Evolutionary conservation across 2,797 vertebrate species (phyloP).

Genomic region (Rhinogobio ventralis): DNA sequence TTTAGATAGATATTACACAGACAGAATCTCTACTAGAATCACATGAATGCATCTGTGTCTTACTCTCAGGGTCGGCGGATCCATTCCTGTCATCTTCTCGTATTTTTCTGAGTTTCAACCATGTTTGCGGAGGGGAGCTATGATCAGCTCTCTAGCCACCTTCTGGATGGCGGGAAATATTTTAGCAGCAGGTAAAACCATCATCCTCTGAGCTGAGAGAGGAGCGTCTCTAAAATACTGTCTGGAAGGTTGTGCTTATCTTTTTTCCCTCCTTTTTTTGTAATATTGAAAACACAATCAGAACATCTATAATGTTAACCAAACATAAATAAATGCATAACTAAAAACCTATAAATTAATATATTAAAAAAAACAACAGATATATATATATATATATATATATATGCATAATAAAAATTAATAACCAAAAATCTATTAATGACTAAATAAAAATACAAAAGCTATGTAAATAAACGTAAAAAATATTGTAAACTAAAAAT

Average conservation of each 20-base stretch:
- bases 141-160: slow-evolving; percentile 82
- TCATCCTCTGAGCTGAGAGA: not conserved
- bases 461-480: too few species aligned
- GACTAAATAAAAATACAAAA: too few species aligned
- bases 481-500: too few species aligned
- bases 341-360: not conserved
- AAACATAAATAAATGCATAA: not conserved
- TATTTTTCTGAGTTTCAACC: slow-evolving; percentile 85
- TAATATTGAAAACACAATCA: not conserved
- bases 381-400: too few species aligned
- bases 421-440: too few species aligned
- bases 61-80: slow-evolving; percentile 77
- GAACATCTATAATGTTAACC: not conserved
- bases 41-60: slow-evolving; percentile 2
- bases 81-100: slow-evolving; percentile 82
- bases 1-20: not conserved
- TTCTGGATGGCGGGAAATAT: slow-evolving; percentile 86
- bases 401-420: not conserved
- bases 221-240: not conserved
- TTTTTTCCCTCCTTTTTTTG: not conserved
- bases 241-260: not conserved
- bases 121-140: slow-evolving; percentile 72
- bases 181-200: slow-evolving; percentile 76
- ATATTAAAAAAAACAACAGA: not conserved
- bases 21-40: not conserved